These are phyloP conservation scores for Pituophis catenifer DNA, from an alignment of 2,113 vertebrate species.

Conservation along the genomic window DNA sequence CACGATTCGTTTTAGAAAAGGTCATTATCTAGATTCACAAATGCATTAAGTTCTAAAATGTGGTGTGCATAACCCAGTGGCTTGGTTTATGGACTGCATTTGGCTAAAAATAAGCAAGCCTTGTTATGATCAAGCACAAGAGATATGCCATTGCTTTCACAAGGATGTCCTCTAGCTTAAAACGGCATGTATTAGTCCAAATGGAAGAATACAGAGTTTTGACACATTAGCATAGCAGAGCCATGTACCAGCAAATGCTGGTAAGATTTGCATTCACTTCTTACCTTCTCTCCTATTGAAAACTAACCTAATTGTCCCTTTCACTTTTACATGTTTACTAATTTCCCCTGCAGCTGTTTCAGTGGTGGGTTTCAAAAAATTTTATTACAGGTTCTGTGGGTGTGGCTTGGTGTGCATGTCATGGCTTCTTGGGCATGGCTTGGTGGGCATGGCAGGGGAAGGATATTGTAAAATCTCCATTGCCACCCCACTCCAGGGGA, in stretches of 20 bases:
- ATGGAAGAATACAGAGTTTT: neutral
- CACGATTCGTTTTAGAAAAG: neutral
- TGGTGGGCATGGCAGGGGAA: no score
- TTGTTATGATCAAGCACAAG: neutral
- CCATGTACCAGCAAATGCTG: neutral
- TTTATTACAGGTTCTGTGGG: no score
- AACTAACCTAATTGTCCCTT: neutral
- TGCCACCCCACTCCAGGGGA: no score
- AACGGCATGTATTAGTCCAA: neutral
- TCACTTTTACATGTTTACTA: neutral
- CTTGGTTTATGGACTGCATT: neutral
- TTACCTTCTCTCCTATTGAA: neutral
- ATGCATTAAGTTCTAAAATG: neutral
- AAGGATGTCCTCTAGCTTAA: neutral
- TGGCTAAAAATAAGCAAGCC: neutral
- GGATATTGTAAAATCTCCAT: no score
- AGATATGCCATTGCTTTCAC: neutral
- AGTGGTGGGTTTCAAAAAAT: no score
- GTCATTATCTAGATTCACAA: neutral
- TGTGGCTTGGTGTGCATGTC: no score
- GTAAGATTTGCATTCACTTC: neutral
- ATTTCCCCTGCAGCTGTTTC: neutral
- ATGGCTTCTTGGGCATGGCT: no score
- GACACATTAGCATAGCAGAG: neutral
- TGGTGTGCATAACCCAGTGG: neutral